Evolutionary conservation across 2,797 vertebrate genomes (phyloP).

Genomic region (Lateolabrax maculatus): DNA sequence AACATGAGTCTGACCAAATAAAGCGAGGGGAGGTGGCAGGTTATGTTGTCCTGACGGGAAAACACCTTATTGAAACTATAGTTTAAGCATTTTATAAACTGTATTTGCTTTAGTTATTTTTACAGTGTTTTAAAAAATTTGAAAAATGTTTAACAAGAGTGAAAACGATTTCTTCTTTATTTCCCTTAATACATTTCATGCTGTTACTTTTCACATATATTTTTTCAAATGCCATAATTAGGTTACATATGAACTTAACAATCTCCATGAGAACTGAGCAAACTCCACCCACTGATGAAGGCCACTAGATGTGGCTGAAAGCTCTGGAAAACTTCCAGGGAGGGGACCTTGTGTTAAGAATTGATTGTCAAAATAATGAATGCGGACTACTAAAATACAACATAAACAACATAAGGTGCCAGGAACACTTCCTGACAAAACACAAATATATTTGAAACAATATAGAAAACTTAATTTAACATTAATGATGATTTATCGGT

Average conservation of each 20-base stretch:
- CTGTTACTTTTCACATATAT: neutral
- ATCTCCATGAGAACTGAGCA: neutral
- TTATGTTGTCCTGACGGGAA: neutral
- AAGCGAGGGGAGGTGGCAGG: slow-evolving; percentile 4
- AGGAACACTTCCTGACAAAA: neutral
- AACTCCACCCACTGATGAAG: neutral
- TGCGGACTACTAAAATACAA: neutral
- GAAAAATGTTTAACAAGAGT: neutral
- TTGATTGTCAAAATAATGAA: neutral
- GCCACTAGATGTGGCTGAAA: neutral
- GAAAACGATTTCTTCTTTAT: neutral
- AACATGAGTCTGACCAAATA: slow-evolving; percentile 14
- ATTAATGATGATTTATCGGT: neutral
- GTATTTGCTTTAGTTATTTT: neutral
- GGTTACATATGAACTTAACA: neutral
- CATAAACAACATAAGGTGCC: neutral
- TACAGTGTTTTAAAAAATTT: neutral
- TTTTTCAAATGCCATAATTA: neutral
- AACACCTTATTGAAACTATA: neutral
- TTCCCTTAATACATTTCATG: neutral
- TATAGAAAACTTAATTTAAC: too few relatives aligned
- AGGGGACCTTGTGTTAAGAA: neutral
- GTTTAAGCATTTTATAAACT: neutral
- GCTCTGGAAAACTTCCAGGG: neutral
- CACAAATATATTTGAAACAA: too few relatives aligned